Percentiles rank a stretch among this genome's conserved stretches.
Evolutionary conservation across 1,140 invertebrate genomes (phyloP).

Genomic region (Apis cerana): DNA sequence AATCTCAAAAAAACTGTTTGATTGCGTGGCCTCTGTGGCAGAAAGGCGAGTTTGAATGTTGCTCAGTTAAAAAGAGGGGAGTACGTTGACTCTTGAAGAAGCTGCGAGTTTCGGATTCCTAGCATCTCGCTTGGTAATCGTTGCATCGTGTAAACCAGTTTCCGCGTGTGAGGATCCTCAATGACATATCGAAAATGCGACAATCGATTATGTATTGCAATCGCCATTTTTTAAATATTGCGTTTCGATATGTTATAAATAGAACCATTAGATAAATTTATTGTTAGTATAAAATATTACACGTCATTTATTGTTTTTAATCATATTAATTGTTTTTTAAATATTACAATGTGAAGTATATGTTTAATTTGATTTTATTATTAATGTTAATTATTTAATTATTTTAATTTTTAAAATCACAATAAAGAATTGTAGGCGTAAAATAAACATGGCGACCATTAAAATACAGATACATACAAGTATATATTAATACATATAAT

Average conservation of each 20-base stretch:
- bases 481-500: neutral
- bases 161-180: constrained; percentile 8
- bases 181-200: constrained; percentile 30
- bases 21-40: constrained; percentile 48
- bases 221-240: neutral
- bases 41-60: constrained; percentile 36
- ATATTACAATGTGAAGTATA: too few species aligned
- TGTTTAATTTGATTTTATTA: too few species aligned
- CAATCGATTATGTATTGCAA: neutral
- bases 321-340: too few species aligned
- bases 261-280: neutral
- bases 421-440: neutral
- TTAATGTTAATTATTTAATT: too few species aligned
- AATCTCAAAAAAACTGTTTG: constrained; percentile 55
- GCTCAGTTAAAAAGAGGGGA: constrained; percentile 18
- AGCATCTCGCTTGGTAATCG: constrained; percentile 32
- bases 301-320: too few species aligned
- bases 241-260: neutral
- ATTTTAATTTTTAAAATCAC: too few species aligned
- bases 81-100: constrained; percentile 59
- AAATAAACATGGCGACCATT: neutral
- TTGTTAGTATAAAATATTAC: too few species aligned
- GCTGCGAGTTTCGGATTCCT: constrained; percentile 63
- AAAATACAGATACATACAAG: neutral
- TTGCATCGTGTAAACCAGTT: constrained; percentile 55